A percentile compares a stretch with the other conserved stretches of the same genome.
phyloP scores from a whole-genome alignment of 2,797 vertebrate species.

The Macropodus opercularis region DNA sequence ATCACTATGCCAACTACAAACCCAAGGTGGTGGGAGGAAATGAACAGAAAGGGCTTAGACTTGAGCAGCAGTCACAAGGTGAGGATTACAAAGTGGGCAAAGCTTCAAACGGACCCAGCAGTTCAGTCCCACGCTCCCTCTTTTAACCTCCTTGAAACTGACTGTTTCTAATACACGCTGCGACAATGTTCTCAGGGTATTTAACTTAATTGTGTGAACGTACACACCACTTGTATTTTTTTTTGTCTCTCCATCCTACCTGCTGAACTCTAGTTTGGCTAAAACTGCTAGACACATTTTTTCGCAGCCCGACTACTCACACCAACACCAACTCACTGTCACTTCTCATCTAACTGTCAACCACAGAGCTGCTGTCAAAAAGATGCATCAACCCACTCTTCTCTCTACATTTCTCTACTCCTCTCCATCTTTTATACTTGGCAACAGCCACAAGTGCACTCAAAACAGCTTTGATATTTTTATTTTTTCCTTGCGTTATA shows the following conservation, averaged over 20 bases:
- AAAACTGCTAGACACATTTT: neutral
- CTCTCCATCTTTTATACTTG: constrained; percentile 28
- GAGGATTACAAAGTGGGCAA: constrained; percentile 75
- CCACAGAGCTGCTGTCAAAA: constrained; percentile 33
- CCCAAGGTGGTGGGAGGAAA: constrained; percentile 43
- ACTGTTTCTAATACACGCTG: constrained; percentile 1
- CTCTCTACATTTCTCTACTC: constrained; percentile 8
- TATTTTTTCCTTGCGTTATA: constrained; percentile 10
- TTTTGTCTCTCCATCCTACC: neutral
- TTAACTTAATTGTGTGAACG: neutral
- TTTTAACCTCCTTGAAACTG: constrained; percentile 47
- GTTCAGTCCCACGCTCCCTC: constrained; percentile 71
- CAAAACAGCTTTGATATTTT: constrained; percentile 31
- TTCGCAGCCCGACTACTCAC: constrained; percentile 3
- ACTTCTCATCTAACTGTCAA: constrained; percentile 30
- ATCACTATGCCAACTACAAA: constrained; percentile 36
- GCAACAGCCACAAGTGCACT: constrained; percentile 37
- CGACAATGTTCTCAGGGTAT: neutral
- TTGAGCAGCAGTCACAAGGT: constrained; percentile 77
- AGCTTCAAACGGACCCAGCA: constrained; percentile 68
- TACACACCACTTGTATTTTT: neutral
- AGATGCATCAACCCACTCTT: constrained; percentile 26
- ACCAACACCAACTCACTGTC: constrained; percentile 11
- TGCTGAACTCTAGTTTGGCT: neutral
- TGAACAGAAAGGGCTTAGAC: constrained; percentile 57